Evolutionary conservation across 2,888 invertebrate species (phyloP).

Genomic region (Belgica antarctica): DNA sequence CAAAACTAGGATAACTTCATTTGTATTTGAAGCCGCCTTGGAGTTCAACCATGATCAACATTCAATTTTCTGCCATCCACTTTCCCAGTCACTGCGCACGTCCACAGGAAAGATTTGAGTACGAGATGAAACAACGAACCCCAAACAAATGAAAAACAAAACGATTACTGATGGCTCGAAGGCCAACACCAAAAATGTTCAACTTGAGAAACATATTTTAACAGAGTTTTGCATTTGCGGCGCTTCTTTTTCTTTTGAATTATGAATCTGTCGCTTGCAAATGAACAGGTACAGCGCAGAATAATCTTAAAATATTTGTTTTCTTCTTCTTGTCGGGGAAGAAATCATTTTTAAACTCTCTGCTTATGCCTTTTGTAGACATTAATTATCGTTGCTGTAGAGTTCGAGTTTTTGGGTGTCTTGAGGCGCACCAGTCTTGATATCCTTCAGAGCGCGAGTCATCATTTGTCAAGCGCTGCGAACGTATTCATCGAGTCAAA

Average conservation of each 20-base stretch:
- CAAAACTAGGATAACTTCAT: no score
- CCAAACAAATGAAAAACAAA: neutral
- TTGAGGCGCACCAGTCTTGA: neutral
- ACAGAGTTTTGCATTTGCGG: neutral
- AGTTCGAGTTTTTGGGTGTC: neutral
- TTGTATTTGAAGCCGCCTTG: no score
- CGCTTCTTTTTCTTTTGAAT: neutral
- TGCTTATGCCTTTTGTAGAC: neutral
- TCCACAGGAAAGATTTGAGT: neutral
- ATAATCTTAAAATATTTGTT: neutral
- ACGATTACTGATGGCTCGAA: neutral
- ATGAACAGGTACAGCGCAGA: constrained; percentile 1
- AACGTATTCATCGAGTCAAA: neutral
- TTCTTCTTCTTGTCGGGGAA: neutral
- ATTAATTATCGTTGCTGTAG: neutral
- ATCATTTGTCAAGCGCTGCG: neutral
- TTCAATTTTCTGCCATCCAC: no score
- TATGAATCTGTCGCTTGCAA: neutral
- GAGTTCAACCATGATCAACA: no score
- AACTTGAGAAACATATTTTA: neutral
- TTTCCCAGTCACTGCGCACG: no score
- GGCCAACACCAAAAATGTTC: constrained; percentile 15
- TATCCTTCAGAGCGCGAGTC: neutral
- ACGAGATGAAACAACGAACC: neutral
- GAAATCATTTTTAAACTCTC: neutral